Base-by-base conservation (phyloP, 1,140 invertebrate species). In the Stegodyphus dumicola region DNA sequence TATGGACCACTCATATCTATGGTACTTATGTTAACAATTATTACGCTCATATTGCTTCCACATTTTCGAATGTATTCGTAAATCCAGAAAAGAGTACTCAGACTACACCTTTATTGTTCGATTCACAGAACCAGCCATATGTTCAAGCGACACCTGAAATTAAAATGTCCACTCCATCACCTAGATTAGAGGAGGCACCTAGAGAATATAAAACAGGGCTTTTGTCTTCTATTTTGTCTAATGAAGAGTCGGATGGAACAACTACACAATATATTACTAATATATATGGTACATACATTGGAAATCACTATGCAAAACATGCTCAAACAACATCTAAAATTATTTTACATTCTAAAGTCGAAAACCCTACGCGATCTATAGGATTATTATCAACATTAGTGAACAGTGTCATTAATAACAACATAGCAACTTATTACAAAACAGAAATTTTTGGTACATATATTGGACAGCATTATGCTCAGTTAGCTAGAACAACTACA, bases 11-110 rank as follows among this genome's bases (percentile, higher is more conserved):
- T 18, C 64, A 95, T 86, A 92, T 96, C 69, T 93, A 93, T 89
- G 95, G 95, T 17, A 96, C 95, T 10, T 95, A 94, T 80, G 95
- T 95, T 86, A 94, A 96, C 89, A 95, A 95, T 9, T 90, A 95
- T 33, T 96, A 95, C 89, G 94, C 95, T 33, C 94, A 95, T 81
- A 93, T 97, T 52, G 90, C 86, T 66, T 87, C 87, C 7, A 88
- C 87, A 10, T 49, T 60, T 53, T 87, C 87, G 6, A 85, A 85
- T 75, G 56, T 73, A 15, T 85, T 77, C 60, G 81, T 64, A 6
- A 17, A 15, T 54, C 3, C 17, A 15, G 13, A 49, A 4, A 49
- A 53, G 64, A 5, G 17, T 0, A 52, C 75, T 49, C 52, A 70
- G 13, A 2, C 52, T 51, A 52, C 33, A 6, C 76, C 56, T 9